phyloP scores from a whole-genome alignment of 1,140 invertebrate species.

The Diorhabda carinulata region DNA sequence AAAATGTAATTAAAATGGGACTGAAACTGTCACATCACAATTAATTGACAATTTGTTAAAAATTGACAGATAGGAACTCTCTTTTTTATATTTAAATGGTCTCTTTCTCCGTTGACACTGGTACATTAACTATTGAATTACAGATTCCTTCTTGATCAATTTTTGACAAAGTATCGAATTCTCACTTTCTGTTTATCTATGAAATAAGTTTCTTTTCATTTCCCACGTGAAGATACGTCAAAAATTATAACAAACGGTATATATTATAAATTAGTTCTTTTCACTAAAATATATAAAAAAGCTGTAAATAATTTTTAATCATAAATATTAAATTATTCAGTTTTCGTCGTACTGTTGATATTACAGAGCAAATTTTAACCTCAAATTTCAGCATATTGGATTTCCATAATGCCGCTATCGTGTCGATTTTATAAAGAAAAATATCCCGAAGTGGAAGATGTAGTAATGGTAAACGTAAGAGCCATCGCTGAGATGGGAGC shows the following conservation, averaged over 20 bases:
- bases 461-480: constrained; percentile 98
- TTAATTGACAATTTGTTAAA: neutral
- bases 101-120: too few species aligned
- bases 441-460: constrained; percentile 98
- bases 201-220: too few species aligned
- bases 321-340: too few species aligned
- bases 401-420: constrained; percentile 80
- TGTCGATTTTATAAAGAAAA: constrained; percentile 98
- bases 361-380: neutral
- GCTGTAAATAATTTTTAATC: too few species aligned
- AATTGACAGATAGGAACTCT: too few species aligned
- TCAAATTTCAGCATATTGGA: neutral
- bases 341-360: too few species aligned
- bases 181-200: too few species aligned
- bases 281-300: too few species aligned
- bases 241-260: neutral
- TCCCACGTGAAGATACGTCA: neutral
- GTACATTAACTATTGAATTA: too few species aligned
- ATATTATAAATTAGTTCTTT: neutral
- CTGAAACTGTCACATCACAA: constrained; percentile 1
- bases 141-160: too few species aligned
- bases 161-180: too few species aligned
- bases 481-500: constrained; percentile 99
- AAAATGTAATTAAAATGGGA: neutral
- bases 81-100: too few species aligned